A percentile compares a stretch with the other conserved stretches of the same genome.
Evolutionary conservation across 2,797 vertebrate genomes (phyloP).

Genomic region (Capromys pilorides): DNA sequence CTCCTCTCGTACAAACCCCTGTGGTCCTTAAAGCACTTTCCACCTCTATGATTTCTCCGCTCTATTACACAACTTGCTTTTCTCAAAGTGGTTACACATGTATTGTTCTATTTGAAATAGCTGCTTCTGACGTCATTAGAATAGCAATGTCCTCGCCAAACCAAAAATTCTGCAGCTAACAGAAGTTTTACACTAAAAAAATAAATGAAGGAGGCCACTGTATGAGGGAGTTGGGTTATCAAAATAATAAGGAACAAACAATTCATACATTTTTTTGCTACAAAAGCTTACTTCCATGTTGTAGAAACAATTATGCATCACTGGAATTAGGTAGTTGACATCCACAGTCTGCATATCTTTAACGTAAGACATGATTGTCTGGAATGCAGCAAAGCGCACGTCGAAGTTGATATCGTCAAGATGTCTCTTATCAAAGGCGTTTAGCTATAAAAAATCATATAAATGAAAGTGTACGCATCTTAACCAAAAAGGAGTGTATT

Average conservation of each 20-base stretch:
- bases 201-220: neutral
- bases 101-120: constrained; percentile 20
- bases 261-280: neutral
- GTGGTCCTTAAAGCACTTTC: neutral
- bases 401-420: constrained; percentile 96
- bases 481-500: neutral
- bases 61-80: neutral
- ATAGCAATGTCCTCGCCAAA: neutral
- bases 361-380: constrained; percentile 87
- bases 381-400: constrained; percentile 93
- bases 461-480: neutral
- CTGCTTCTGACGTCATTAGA: neutral
- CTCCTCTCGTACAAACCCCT: rapidly evolving
- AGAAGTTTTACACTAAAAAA: constrained; percentile 23
- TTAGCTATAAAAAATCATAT: constrained; percentile 86
- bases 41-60: neutral
- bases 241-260: neutral
- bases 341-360: constrained; percentile 92
- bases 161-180: neutral
- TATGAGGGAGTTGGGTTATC: neutral
- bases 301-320: constrained; percentile 97
- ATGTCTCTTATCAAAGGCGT: constrained; percentile 94
- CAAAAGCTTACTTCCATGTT: constrained; percentile 91
- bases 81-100: neutral
- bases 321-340: constrained; percentile 88